Evolutionary conservation across 2,113 vertebrate species (phyloP), one percentile per base, ranked within the genome.

Genomic region (Percina caprodes): DNA sequence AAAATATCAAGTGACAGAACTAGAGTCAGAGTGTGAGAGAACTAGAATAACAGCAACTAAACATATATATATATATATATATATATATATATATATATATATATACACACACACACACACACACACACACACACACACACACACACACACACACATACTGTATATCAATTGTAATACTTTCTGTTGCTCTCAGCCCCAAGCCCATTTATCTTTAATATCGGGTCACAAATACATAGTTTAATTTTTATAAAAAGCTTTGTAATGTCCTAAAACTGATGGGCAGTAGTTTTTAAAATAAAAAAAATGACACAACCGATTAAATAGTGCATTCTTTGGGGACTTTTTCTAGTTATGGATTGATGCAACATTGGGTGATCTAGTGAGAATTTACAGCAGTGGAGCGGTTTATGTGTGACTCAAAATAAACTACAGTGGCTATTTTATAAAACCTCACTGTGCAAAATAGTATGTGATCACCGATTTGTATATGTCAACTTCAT

Each of bases 1-100:
- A 69, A 23, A 16, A 58, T 39, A 35, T n/a, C 42, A 76, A 61
- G 49, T 30, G 46, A 60, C 15, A 75, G 35, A 82, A 63, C 33
- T 10, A 65, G 21, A 30, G 30, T 30, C 30, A 69, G 9, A 23
- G 26, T 8, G 8, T 0, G 10, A 78, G 21, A 51, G n/a, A 48
- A 24, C 52, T 46, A 67, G 24, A 30, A 33, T 18, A 74, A 33
- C 4, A 67, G 39, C 13, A 12, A 56, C 6, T 4, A 51, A 7
- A 56, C 21, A 26, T 30, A 30, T 30, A 58, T 12, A 61, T 8
- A 48, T 21, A 33, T 18, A 30, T 30, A 30, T 2, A 30, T 30
- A 30, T 30, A 30, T 30, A 30, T 30, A 30, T 30, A 2, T 30
- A 30, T 30, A 30, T 30, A 30, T 30, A 2, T 30, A 30, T 30